A percentile compares a stretch with the other conserved stretches of the same genome.
These are phyloP conservation scores for Epinotia brunnichana DNA, from an alignment of 2,888 invertebrate genomes.

Conservation along the genomic window DNA sequence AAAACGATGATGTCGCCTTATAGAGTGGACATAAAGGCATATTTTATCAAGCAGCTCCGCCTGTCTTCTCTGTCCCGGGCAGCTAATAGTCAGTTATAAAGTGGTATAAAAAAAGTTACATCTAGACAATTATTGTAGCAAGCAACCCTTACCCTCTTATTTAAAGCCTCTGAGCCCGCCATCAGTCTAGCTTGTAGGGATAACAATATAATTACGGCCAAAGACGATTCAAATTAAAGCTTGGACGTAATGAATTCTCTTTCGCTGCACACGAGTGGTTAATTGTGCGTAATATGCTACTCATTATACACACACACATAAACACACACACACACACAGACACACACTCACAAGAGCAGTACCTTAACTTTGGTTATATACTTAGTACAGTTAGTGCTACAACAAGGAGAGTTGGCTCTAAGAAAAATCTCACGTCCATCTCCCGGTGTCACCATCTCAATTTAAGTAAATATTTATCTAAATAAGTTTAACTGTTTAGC, in stretches of 20 bases:
- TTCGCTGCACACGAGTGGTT: conserved; percentile 61
- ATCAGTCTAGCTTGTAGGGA: conserved; percentile 27
- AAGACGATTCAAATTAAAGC: conserved; percentile 52
- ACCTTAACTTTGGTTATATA: not conserved
- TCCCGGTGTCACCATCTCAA: too few relatives aligned
- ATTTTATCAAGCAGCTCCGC: too few relatives aligned
- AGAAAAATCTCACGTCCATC: not conserved
- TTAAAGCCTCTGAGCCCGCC: conserved; percentile 15
- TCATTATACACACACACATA: conserved; percentile 56
- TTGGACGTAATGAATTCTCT: conserved; percentile 61
- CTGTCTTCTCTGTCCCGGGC: too few relatives aligned
- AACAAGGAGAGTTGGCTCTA: not conserved
- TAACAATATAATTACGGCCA: conserved; percentile 32
- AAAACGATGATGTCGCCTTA: too few relatives aligned
- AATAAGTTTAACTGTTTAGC: too few relatives aligned
- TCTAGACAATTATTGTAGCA: conserved; percentile 11
- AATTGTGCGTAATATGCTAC: conserved; percentile 70
- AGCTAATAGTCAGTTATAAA: not conserved
- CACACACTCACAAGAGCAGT: not conserved
- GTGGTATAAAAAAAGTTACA: not conserved
- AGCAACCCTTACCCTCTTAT: conserved; percentile 8
- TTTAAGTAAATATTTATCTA: too few relatives aligned
- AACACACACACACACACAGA: not conserved
- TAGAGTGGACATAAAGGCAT: too few relatives aligned
- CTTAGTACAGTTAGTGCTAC: too few relatives aligned